Evolutionary conservation across 1,140 invertebrate genomes (phyloP).

Genomic region (Orius laevigatus): DNA sequence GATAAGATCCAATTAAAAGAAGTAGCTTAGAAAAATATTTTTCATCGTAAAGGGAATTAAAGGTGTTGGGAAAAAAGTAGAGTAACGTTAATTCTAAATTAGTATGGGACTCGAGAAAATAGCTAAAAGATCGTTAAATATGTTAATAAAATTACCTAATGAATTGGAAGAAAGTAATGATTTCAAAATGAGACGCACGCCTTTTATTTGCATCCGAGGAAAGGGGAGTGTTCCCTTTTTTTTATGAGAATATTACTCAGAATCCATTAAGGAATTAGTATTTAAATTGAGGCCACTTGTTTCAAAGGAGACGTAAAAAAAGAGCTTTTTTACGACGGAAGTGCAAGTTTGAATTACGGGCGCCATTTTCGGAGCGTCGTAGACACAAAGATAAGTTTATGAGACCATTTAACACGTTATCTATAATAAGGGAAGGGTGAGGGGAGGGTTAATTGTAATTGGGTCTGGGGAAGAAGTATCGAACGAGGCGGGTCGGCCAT

Average conservation of each 20-base stretch:
- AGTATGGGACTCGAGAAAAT: no score
- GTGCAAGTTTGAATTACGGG: conserved; percentile 1
- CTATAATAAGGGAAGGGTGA: conserved; percentile 1
- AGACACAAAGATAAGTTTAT: conserved; percentile 10
- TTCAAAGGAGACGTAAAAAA: conserved; percentile 2
- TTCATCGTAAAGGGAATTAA: no score
- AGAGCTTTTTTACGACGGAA: not conserved
- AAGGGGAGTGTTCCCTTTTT: no score
- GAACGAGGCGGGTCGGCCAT: not conserved
- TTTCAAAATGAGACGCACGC: no score
- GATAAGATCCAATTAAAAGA: no score
- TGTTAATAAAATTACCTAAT: no score
- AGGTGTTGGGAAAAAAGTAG: no score
- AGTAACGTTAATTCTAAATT: no score
- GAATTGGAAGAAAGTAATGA: no score
- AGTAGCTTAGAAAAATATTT: no score
- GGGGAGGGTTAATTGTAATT: conserved; percentile 4
- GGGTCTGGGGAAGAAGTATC: not conserved
- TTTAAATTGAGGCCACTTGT: conserved; percentile 8
- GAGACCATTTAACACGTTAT: conserved; percentile 10
- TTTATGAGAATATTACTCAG: not conserved
- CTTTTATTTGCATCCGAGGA: no score
- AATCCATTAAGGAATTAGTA: conserved; percentile 12
- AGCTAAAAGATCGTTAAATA: no score
- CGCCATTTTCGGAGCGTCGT: conserved; percentile 1